These are phyloP conservation scores for Oikopleura dioica DNA, from an alignment of 23 tunicate genomes.

Conservation along the genomic window DNA sequence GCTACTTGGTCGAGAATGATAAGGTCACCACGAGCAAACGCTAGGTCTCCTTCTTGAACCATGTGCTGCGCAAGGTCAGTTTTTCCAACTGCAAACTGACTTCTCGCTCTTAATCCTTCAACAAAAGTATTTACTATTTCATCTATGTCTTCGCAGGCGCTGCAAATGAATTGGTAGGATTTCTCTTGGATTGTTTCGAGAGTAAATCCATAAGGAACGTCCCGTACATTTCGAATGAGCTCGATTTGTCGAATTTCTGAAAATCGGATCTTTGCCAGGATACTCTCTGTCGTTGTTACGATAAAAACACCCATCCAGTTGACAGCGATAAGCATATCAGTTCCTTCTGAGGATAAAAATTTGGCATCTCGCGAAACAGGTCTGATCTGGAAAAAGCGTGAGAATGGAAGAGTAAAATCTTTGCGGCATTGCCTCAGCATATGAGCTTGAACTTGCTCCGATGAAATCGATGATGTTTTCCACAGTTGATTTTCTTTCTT, in stretches of 20 bases:
- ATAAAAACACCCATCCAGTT: conserved; percentile 55
- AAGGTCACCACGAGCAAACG: conserved; percentile 27
- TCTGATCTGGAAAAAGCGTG: conserved; percentile 48
- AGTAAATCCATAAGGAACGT: neutral
- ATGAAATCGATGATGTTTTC: too few relatives aligned
- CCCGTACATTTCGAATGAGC: neutral
- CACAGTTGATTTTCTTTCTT: too few relatives aligned
- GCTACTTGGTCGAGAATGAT: conserved; percentile 46
- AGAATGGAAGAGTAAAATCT: conserved; percentile 59
- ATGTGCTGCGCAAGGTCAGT: neutral
- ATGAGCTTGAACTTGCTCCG: conserved; percentile 44
- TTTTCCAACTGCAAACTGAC: neutral
- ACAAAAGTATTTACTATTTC: neutral
- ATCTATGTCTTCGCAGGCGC: neutral
- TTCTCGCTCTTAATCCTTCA: neutral
- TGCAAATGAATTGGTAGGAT: neutral
- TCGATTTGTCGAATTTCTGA: neutral
- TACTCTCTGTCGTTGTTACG: neutral
- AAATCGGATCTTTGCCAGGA: neutral
- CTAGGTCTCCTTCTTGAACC: conserved; percentile 14
- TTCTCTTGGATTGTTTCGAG: neutral
- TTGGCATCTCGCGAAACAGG: conserved; percentile 27
- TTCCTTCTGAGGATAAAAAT: conserved; percentile 16
- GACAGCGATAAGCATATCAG: conserved; percentile 42
- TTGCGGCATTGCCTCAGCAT: conserved; percentile 44